Evolutionary conservation across 2,888 invertebrate genomes (phyloP).

Genomic region (Tenthredo mesomela): DNA sequence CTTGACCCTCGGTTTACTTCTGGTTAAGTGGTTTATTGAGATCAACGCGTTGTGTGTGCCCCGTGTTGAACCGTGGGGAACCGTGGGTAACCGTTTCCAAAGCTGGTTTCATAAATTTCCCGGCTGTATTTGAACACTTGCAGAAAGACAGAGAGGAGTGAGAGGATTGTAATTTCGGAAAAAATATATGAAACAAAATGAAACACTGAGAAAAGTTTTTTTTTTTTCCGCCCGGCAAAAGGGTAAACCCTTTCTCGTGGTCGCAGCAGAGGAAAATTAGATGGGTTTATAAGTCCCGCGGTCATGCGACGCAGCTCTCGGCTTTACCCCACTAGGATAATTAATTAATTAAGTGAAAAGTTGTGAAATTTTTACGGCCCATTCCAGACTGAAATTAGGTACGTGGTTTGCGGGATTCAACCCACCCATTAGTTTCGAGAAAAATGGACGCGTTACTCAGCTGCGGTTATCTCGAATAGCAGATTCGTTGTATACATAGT

Average conservation of each 20-base stretch:
- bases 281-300: not conserved
- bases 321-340: not conserved
- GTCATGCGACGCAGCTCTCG: not conserved
- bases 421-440: not conserved
- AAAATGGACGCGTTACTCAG: not conserved
- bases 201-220: not conserved
- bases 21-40: slow-evolving; percentile 37
- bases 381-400: not conserved
- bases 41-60: not conserved
- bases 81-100: slow-evolving; percentile 13
- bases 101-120: not conserved
- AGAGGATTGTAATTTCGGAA: not conserved
- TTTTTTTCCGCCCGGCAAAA: not conserved
- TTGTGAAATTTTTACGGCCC: slow-evolving; percentile 33
- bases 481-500: not conserved
- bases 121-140: not conserved
- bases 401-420: slow-evolving; percentile 2
- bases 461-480: not conserved
- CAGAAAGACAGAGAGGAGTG: not conserved
- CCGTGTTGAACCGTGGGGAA: not conserved
- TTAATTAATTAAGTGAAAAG: slow-evolving; percentile 37
- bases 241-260: not conserved
- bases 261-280: not conserved
- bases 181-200: not conserved
- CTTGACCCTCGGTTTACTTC: slow-evolving; percentile 38